Evolutionary conservation across 2,888 invertebrate genomes (phyloP), one percentile per base, ranked within the genome.

Genomic region (Beris chalybata): DNA sequence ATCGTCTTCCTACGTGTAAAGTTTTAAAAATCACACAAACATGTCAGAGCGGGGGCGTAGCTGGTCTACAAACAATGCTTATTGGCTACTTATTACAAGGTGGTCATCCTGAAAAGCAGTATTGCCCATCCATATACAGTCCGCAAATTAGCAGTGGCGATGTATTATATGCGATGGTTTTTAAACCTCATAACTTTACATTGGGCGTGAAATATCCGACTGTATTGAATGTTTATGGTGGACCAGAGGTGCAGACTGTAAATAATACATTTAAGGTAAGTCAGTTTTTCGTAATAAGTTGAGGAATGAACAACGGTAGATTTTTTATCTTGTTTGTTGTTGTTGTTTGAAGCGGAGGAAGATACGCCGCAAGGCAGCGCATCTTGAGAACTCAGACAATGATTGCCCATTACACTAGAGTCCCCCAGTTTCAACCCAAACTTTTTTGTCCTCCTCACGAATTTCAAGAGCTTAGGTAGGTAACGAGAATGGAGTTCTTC

Each of bases 231-330:
- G 94, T 99, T 64, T 99, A 99, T 78, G 99, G 97, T 3, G 99
- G 99, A 0, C 99, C 99, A 0, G 97, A 97, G 79, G 96, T 98
- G 56, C 98, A 99, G 82, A 87, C 97, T 47, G 98, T 99, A 68
- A 93, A 93, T 64, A 98, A 99, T 82, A 91, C 92, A 5, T 97
- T 94, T 76, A 93, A 94, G 86, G 93, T 93, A 76, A 79, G 79
- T 65, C 5, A 9, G 43, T 29, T 56, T 44, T 13, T 38, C 5
- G 15, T 13, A 30, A 48, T 61, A 12, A 30, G 45, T 45, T 47
- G 29, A 3, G 44, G 22, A 22, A 22, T 22, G 22, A 22, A 22
- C 3, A 22, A 22, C 1, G 22, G 22, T 3, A n/a, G 22, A 22
- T 2, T 22, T 22, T 22, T 22, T 22, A 22, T 3, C 22, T 22